Evolutionary conservation across 2,888 invertebrate species (phyloP), one percentile per base, ranked within the genome.

Genomic region (Drosophila paranaensis): DNA sequence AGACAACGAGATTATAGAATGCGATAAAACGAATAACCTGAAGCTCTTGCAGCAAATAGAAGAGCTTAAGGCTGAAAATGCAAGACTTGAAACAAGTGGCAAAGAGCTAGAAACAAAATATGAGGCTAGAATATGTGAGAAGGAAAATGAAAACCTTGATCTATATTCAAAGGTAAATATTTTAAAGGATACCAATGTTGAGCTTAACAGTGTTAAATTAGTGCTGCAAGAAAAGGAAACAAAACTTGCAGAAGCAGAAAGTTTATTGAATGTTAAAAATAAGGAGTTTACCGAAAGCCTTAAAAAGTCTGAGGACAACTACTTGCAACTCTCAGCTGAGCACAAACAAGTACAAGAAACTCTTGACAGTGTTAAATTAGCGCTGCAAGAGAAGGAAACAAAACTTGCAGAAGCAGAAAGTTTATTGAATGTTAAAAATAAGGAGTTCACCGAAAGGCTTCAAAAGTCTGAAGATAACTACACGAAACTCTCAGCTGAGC

Each of bases 1-100:
- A 53, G 60, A 70, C 1, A 94, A 95, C 77, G 94, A 95, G 79
- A 93, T 95, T 74, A 95, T 95, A 81, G 91, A 92, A 10, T 94
- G 94, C 63, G 91, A 94, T 67, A 94, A 94, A 85, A 92, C 92
- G 45, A 91, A 89, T 68, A 92, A 92, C n/a, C 46, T 54, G 14
- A 68, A 75, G 46, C 50, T 77, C 65, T 60, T 68, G 37, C 70
- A 75, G 35, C 74, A 74, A 66, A 60, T 79, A 39, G 81, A 79
- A 37, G 73, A 77, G 43, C 61, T 81, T 3, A 73, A 78, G 43
- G 68, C 68, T 2, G 63, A 78, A 16, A 60, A 62, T 46, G 25
- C 65, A 11, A 67, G 77, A 14, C 58, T 74, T 30, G 69, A 76
- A 54, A 20, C 53, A 6, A 50, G 43, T n/a, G 74, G 66, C 46